phyloP scores from a whole-genome alignment of 1,140 invertebrate genomes.

The Sitophilus oryzae region DNA sequence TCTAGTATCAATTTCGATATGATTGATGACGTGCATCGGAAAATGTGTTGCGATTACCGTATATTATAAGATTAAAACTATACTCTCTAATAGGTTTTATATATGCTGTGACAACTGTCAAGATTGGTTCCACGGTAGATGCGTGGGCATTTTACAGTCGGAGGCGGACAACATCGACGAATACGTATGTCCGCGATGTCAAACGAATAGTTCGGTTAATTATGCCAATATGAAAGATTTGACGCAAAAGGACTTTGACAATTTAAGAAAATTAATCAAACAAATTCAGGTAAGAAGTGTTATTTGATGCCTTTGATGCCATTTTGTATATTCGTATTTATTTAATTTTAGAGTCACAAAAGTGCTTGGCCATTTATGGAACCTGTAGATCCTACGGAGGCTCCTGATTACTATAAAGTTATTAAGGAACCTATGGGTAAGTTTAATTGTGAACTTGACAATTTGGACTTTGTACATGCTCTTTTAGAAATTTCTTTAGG shows the following conservation, averaged over 20 bases:
- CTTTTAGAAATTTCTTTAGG: too few species aligned
- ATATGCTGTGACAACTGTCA: conserved; percentile 98
- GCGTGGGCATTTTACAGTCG: conserved; percentile 90
- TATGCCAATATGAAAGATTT: conserved; percentile 86
- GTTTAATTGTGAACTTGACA: conserved; percentile 30
- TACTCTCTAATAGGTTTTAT: conserved; percentile 68
- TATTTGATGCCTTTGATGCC: background rate
- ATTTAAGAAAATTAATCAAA: conserved; percentile 78
- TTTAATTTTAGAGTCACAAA: conserved; percentile 63
- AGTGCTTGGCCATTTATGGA: conserved; percentile 97
- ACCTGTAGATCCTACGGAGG: conserved; percentile 90
- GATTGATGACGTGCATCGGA: too few species aligned
- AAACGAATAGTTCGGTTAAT: conserved; percentile 80
- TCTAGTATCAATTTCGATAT: too few species aligned
- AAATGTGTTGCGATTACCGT: too few species aligned
- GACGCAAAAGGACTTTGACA: conserved; percentile 73
- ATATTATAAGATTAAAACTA: too few species aligned
- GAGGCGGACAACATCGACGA: conserved; percentile 94
- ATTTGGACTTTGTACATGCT: too few species aligned
- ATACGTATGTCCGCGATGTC: conserved; percentile 94
- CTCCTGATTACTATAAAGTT: conserved; percentile 94
- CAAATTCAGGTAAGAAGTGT: conserved; percentile 69
- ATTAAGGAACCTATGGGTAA: conserved; percentile 98
- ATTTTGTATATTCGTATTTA: background rate
- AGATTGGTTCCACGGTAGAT: conserved; percentile 98